Conservation (phyloP, 2,888 invertebrate genomes). For the Corbicula japonica region DNA sequence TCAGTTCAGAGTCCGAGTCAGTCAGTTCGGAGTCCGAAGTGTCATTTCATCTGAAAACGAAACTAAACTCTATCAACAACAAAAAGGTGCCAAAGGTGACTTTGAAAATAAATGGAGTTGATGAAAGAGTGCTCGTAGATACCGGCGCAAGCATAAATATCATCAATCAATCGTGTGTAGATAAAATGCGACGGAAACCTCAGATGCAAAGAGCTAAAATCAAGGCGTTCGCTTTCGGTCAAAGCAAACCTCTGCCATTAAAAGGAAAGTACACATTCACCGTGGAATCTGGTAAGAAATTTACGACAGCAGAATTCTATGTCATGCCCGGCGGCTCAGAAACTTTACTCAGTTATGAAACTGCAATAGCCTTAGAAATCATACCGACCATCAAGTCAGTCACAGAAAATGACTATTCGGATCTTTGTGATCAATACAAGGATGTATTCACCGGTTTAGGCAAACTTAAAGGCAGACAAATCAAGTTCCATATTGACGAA, state of each 20-base stretch:
- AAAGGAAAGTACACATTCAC: neutral
- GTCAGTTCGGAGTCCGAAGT: no score
- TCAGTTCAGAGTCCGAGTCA: no score
- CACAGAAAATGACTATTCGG: neutral
- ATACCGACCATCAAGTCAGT: neutral
- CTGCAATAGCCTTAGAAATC: neutral
- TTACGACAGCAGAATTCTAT: constrained; percentile 14
- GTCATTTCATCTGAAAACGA: no score
- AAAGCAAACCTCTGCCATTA: neutral
- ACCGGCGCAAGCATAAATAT: constrained; percentile 33
- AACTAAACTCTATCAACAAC: no score
- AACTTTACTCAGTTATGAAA: constrained; percentile 16
- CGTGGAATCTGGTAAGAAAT: constrained; percentile 23
- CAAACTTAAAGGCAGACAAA: constrained; percentile 41
- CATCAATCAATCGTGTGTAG: neutral
- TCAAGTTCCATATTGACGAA: constrained; percentile 56
- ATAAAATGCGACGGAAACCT: neutral
- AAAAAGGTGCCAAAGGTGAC: no score
- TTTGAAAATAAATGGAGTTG: no score
- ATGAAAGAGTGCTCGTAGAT: constrained; percentile 16
- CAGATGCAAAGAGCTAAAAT: constrained; percentile 1
- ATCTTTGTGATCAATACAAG: constrained; percentile 3
- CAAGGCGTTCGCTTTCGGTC: constrained; percentile 27
- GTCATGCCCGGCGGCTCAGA: constrained; percentile 26
- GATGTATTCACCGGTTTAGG: constrained; percentile 32